phyloP scores from a whole-genome alignment of 2,888 invertebrate genomes.

The Monoplex corrugatus region DNA sequence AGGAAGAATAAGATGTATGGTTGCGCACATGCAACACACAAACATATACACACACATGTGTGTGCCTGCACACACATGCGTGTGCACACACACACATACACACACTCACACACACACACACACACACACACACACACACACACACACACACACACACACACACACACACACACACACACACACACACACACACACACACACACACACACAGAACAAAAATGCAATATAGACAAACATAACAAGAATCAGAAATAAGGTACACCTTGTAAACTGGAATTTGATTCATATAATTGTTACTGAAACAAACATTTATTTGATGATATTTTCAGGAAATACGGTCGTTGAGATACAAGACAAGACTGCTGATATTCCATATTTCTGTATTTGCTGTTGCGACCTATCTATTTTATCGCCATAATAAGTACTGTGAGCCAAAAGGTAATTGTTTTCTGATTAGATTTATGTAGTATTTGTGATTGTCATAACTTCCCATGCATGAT shows the following conservation, averaged over 20 bases:
- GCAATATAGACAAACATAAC: not conserved
- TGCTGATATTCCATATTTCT: slow-evolving; percentile 85
- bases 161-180: slow-evolving; percentile 27
- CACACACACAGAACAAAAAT: not conserved
- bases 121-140: not conserved
- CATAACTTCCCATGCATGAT: not conserved
- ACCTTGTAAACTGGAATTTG: not conserved
- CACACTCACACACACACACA: not conserved
- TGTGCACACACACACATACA: not conserved
- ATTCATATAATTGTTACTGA: not conserved
- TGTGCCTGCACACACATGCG: not conserved
- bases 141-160: not conserved
- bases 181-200: slow-evolving; percentile 25
- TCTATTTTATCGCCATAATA: slow-evolving; percentile 95
- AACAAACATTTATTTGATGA: not conserved
- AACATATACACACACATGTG: not conserved
- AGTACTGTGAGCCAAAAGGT: slow-evolving; percentile 95
- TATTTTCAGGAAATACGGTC: slow-evolving; percentile 89
- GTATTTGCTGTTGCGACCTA: slow-evolving; percentile 91
- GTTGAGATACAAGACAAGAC: slow-evolving; percentile 89
- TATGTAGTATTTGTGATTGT: too few species aligned
- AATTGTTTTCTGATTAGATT: slow-evolving; percentile 61
- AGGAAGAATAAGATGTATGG: too few species aligned
- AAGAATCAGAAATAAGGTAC: not conserved
- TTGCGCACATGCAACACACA: too few species aligned